These are phyloP conservation scores for Malurus cyaneus DNA, from an alignment of 2,113 vertebrate species.

Conservation along the genomic window DNA sequence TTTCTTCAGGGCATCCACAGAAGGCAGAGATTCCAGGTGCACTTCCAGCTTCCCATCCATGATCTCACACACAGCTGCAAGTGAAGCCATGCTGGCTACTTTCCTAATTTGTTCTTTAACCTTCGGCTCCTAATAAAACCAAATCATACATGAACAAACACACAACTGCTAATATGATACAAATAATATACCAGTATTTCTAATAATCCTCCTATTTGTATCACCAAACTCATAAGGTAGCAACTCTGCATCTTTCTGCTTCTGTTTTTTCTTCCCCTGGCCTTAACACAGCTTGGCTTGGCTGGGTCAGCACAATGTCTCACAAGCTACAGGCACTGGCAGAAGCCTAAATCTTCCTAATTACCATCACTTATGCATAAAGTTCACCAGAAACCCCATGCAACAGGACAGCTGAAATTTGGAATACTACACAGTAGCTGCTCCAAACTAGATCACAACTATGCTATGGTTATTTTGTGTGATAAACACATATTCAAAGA, in stretches of 20 bases:
- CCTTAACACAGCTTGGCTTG: background rate
- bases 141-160: background rate
- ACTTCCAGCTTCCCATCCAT: slow-evolving; percentile 37
- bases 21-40: slow-evolving; percentile 55
- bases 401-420: background rate
- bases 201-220: background rate
- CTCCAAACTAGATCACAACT: background rate
- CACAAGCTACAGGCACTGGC: background rate
- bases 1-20: slow-evolving; percentile 65
- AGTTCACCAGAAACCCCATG: background rate
- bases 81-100: slow-evolving; percentile 79
- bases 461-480: background rate
- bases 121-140: slow-evolving; percentile 70
- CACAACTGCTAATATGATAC: background rate
- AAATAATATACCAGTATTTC: background rate
- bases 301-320: background rate
- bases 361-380: background rate
- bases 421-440: background rate
- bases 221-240: background rate
- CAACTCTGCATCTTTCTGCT: background rate
- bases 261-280: background rate
- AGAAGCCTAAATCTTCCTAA: background rate
- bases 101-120: slow-evolving; percentile 79
- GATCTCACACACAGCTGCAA: slow-evolving; percentile 79
- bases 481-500: background rate